Evolutionary conservation across 2,888 invertebrate genomes (phyloP).

Genomic region (Clitarchus hookeri): DNA sequence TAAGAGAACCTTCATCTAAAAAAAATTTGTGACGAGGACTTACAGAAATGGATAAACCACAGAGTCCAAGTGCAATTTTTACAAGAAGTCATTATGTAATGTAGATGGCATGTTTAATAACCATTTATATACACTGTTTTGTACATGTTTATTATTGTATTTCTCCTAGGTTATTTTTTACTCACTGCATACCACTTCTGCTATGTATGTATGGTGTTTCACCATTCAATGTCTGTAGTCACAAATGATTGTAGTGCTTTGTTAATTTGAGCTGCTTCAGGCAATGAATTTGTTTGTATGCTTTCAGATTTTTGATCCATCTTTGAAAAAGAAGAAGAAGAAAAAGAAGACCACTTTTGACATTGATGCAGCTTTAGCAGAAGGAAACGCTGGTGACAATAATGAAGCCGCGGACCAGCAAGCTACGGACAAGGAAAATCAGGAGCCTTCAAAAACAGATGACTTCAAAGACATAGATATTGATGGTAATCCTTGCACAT

Average conservation of each 20-base stretch:
- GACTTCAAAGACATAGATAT: slow-evolving; percentile 61
- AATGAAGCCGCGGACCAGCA: slow-evolving; percentile 64
- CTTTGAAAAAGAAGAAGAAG: slow-evolving; percentile 89
- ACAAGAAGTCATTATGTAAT: no score
- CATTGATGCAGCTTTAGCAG: slow-evolving; percentile 80
- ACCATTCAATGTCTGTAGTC: background rate
- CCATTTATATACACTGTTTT: no score
- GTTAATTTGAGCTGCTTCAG: background rate
- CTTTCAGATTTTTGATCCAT: slow-evolving; percentile 79
- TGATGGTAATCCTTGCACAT: slow-evolving; percentile 54
- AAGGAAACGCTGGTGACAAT: slow-evolving; percentile 58
- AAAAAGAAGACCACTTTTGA: slow-evolving; percentile 96
- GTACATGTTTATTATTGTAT: no score
- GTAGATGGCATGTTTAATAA: no score
- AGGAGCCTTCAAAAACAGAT: slow-evolving; percentile 62
- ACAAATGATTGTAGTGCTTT: background rate
- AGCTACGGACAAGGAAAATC: slow-evolving; percentile 57
- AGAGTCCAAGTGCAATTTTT: no score
- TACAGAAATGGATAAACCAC: no score
- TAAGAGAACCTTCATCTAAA: no score
- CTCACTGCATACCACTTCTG: no score
- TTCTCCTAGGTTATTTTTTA: no score
- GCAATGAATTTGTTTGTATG: slow-evolving; percentile 28
- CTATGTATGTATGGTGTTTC: background rate
- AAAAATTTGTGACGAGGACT: no score